Conservation (phyloP, 1,140 invertebrate genomes). For the Calephelis nemesis region DNA sequence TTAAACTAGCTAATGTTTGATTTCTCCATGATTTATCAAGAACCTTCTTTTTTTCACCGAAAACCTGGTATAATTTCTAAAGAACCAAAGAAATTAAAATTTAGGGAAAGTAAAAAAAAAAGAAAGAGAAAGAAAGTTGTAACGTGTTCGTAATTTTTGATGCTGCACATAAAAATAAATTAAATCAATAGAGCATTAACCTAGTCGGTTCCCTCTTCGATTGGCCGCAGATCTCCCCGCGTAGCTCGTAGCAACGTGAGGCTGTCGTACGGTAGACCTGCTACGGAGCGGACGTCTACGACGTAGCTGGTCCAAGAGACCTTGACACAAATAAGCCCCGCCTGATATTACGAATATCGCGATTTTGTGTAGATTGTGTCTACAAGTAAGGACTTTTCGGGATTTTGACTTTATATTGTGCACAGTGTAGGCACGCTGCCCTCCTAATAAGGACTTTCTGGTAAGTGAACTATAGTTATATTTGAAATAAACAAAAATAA, state of each 20-base stretch:
- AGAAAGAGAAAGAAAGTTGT: too few relatives aligned
- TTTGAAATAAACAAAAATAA: too few relatives aligned
- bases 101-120: too few relatives aligned
- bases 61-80: too few relatives aligned
- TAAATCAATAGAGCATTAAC: conserved; percentile 49
- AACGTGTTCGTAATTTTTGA: not conserved
- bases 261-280: conserved; percentile 70
- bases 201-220: conserved; percentile 62
- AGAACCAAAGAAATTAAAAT: too few relatives aligned
- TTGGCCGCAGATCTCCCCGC: conserved; percentile 71
- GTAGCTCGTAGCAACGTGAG: conserved; percentile 77
- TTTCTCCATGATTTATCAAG: too few relatives aligned
- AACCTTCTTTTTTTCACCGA: too few relatives aligned
- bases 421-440: not conserved
- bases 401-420: not conserved
- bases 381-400: not conserved
- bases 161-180: conserved; percentile 16
- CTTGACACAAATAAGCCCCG: conserved; percentile 70
- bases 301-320: conserved; percentile 51
- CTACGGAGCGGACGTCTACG: conserved; percentile 69
- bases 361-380: conserved; percentile 14
- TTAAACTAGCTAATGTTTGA: too few relatives aligned
- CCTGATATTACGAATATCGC: conserved; percentile 38
- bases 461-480: not conserved
- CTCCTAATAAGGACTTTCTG: not conserved